phyloP scores from a whole-genome alignment of 1,140 invertebrate genomes.

The Drosophila melanogaster region Release_6_plus_ISO1_MT NT_037436.4:5354001-5354500 shows the following conservation, averaged over 20 bases:
- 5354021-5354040: no score
- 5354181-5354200: no score
- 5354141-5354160: not conserved
- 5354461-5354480: constrained; percentile 35
- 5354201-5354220: not conserved
- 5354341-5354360: constrained; percentile 4
- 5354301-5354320: constrained; percentile 32
- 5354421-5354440: constrained; percentile 43
- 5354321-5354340: constrained; percentile 20
- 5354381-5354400: constrained; percentile 11
- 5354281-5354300: constrained; percentile 1
- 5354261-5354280: no score
- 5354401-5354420: constrained; percentile 25
- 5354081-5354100: not conserved
- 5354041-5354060: not conserved
- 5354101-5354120: not conserved
- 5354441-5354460: constrained; percentile 50
- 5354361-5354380: constrained; percentile 2
- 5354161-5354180: no score
- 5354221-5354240: no score
- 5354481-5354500: constrained; percentile 41
- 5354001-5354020: no score
- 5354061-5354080: not conserved
- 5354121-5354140: not conserved
- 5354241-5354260: no score